Evolutionary conservation across 2,113 vertebrate genomes (phyloP).

Genomic region (Protobothrops mucrosquamatus): DNA sequence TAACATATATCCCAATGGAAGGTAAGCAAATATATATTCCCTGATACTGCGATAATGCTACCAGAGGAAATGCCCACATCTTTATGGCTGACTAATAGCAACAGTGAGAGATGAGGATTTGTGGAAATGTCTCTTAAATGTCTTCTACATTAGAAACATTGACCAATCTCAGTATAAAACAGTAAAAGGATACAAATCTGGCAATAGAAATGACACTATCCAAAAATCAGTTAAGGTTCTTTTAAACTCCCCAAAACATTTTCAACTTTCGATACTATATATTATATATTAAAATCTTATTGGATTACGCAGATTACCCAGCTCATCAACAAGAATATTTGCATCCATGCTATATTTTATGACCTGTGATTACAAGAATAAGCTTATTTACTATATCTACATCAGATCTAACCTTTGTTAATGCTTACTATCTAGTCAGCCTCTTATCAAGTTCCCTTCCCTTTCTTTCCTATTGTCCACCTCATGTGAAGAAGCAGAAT

Average conservation of each 20-base stretch:
- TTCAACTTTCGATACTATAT: background rate
- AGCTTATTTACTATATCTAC: background rate
- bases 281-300: background rate
- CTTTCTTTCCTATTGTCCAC: too few relatives aligned
- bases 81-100: background rate
- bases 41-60: background rate
- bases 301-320: background rate
- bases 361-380: background rate
- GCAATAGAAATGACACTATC: background rate
- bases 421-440: too few relatives aligned
- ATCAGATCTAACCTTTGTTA: too few relatives aligned
- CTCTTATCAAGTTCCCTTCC: too few relatives aligned
- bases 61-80: background rate
- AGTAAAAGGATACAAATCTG: background rate
- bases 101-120: background rate
- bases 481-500: too few relatives aligned
- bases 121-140: background rate
- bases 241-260: background rate
- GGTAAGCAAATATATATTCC: background rate
- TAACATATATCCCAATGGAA: background rate
- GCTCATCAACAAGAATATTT: background rate
- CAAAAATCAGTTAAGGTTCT: background rate
- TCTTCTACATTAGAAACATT: background rate
- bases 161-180: background rate
- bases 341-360: background rate